These are phyloP conservation scores for Apodemia mormo DNA, from an alignment of 2,888 invertebrate genomes.

Conservation along the genomic window DNA sequence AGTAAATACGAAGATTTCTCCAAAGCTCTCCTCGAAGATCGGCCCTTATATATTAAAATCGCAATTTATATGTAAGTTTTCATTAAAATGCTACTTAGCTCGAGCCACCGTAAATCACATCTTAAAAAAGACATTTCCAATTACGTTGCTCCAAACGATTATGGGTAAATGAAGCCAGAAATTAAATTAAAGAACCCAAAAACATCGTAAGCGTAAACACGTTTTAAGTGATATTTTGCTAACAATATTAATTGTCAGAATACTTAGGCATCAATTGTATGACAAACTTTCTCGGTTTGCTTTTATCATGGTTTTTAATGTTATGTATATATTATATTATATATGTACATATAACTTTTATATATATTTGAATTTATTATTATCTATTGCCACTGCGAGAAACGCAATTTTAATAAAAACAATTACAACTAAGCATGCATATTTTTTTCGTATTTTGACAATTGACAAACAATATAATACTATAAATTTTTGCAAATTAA, in stretches of 20 bases:
- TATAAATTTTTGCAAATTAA: too few relatives aligned
- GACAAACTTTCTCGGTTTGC: background rate
- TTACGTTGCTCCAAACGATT: background rate
- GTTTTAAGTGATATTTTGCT: background rate
- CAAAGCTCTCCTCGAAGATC: background rate
- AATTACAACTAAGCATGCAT: too few relatives aligned
- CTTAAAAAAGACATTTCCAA: constrained; percentile 16
- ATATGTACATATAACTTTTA: too few relatives aligned
- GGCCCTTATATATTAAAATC: background rate
- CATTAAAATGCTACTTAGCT: background rate
- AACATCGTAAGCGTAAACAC: background rate
- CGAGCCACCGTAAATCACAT: constrained; percentile 1
- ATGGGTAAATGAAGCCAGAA: constrained; percentile 8
- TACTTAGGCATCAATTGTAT: background rate
- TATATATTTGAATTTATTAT: too few relatives aligned
- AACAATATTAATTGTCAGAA: background rate
- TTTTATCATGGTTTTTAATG: too few relatives aligned
- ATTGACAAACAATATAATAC: too few relatives aligned
- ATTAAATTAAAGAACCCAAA: constrained; percentile 12
- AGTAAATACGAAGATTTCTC: too few relatives aligned
- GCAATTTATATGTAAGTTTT: background rate
- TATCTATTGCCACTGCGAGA: too few relatives aligned
- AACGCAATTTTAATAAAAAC: too few relatives aligned
- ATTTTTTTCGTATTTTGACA: too few relatives aligned
- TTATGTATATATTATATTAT: too few relatives aligned